Evolutionary conservation across 2,888 invertebrate genomes (phyloP).

Genomic region (Cordylochernes scorpioides): DNA sequence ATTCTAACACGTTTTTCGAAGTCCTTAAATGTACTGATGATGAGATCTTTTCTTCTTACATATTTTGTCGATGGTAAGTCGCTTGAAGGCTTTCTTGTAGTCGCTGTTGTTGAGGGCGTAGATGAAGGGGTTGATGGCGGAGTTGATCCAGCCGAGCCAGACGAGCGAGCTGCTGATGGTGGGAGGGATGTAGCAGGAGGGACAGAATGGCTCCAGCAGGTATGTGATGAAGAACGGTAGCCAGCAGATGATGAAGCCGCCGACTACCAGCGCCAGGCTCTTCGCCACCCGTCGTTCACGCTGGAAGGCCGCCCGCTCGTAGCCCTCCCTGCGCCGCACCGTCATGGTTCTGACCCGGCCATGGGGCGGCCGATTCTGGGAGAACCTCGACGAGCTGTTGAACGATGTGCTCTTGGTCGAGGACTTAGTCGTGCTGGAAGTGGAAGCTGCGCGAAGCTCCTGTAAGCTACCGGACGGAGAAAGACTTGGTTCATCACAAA

Average conservation of each 20-base stretch:
- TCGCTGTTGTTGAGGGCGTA: slow-evolving; percentile 88
- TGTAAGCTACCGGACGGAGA: no score
- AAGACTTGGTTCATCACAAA: background rate
- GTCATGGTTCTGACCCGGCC: no score
- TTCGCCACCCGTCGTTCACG: slow-evolving; percentile 10
- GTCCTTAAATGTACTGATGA: no score
- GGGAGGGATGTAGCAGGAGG: slow-evolving; percentile 49
- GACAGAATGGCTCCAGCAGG: slow-evolving; percentile 61
- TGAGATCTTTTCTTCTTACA: no score
- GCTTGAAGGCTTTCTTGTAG: slow-evolving; percentile 72
- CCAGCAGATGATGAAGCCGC: slow-evolving; percentile 84
- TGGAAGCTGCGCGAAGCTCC: background rate
- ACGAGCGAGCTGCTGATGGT: slow-evolving; percentile 67
- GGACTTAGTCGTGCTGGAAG: background rate
- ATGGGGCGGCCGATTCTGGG: background rate
- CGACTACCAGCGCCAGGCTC: slow-evolving; percentile 20
- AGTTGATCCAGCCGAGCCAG: slow-evolving; percentile 97
- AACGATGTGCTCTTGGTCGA: background rate
- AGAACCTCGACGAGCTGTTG: background rate
- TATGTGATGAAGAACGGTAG: slow-evolving; percentile 89
- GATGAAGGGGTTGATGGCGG: slow-evolving; percentile 82
- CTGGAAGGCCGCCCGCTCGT: slow-evolving; percentile 11
- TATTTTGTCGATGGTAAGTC: slow-evolving; percentile 10
- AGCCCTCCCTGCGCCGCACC: slow-evolving; percentile 10
- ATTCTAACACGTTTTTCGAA: no score